Percentiles rank a stretch among this genome's conserved stretches.
Evolutionary conservation across 1,140 invertebrate species (phyloP).

Genomic region (Eurosta solidaginis): DNA sequence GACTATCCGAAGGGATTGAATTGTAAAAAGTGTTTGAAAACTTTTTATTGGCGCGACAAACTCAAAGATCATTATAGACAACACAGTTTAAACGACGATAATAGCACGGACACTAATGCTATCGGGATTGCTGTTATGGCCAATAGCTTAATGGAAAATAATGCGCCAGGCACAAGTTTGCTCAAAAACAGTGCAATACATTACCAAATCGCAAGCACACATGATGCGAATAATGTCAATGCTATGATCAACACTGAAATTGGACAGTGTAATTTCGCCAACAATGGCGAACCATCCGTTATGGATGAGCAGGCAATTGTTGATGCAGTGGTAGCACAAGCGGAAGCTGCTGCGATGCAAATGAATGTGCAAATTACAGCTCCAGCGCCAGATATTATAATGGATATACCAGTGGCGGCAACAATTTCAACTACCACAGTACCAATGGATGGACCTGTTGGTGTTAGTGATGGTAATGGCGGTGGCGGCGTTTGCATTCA

Average conservation of each 20-base stretch:
- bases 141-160: neutral
- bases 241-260: neutral
- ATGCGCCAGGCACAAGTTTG: conserved; percentile 10
- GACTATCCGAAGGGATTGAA: conserved; percentile 33
- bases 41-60: conserved; percentile 33
- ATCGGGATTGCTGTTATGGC: neutral
- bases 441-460: neutral
- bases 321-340: neutral
- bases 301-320: neutral
- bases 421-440: neutral
- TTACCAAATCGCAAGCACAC: neutral
- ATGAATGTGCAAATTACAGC: neutral
- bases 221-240: neutral
- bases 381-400: neutral
- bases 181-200: conserved; percentile 15
- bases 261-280: neutral
- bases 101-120: neutral
- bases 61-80: conserved; percentile 34
- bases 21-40: conserved; percentile 33
- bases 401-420: conserved; percentile 26
- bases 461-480: conserved; percentile 36
- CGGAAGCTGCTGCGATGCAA: neutral
- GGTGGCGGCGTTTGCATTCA: neutral
- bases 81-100: conserved; percentile 10
- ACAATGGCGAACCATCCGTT: neutral